Conservation (phyloP, 2,113 vertebrate genomes). For the Hemibagrus wyckioides region DNA sequence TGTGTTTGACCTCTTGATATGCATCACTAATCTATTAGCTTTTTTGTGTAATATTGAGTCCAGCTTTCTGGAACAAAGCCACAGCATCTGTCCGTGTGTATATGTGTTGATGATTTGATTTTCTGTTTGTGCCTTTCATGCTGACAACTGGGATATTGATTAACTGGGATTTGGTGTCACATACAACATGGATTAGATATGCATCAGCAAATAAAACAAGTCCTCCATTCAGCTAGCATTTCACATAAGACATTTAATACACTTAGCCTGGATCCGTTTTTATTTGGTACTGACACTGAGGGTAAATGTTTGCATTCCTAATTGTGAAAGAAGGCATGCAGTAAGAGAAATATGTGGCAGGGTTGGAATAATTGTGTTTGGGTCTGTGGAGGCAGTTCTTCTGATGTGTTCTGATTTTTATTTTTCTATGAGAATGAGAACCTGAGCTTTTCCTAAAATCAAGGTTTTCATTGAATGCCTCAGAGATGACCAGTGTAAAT, state of each 20-base stretch:
- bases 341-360: not conserved
- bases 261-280: constrained; percentile 21
- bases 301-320: not conserved
- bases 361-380: not conserved
- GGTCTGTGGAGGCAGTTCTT: not conserved
- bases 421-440: not conserved
- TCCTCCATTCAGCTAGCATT: constrained; percentile 27
- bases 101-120: constrained; percentile 42
- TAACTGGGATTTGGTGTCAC: constrained; percentile 46
- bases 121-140: constrained; percentile 57
- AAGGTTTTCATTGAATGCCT: not conserved
- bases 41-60: constrained; percentile 54
- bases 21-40: constrained; percentile 50
- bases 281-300: constrained; percentile 31
- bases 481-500: not conserved
- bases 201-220: constrained; percentile 49
- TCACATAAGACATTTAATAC: too few species aligned
- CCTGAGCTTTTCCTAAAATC: not conserved
- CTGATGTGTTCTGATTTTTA: not conserved
- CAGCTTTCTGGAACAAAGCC: constrained; percentile 35
- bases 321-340: not conserved
- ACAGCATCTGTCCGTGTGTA: constrained; percentile 53
- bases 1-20: constrained; percentile 62
- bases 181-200: constrained; percentile 62
- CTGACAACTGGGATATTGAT: constrained; percentile 59